Evolutionary conservation across 2,113 vertebrate genomes (phyloP), one percentile per base, ranked within the genome.

Genomic region (Piprites chloris): DNA sequence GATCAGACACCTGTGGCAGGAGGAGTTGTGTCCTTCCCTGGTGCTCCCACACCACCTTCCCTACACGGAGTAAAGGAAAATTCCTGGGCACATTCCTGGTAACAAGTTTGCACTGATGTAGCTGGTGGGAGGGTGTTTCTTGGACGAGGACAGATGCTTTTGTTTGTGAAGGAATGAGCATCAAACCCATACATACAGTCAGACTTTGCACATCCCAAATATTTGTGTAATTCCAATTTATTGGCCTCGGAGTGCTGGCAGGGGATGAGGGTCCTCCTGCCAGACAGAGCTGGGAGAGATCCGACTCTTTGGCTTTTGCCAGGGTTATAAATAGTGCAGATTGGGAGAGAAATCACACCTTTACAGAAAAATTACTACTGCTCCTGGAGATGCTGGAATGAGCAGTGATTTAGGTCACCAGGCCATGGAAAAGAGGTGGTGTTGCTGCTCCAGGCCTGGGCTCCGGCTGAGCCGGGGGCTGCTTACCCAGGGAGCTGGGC

Each of bases 281-380:
- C 93, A 91, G 92, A 6, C 26, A 8, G 67, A 33, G 39, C 87
- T 84, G 84, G 3, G 39, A 67, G 61, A 90, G 56, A 66, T 62
- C 12, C 0, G 5, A 49, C 69, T 49, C 68, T 16, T 2, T 41
- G 73, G 30, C 30, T 71, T 55, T 47, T 74, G 80, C 73, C 81
- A 94, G 47, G 42, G 44, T 62, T 95, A 80, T 85, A 95, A 92
- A 89, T 89, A 95, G 46, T 44, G 4, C 47, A 47, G 23, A 53
- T 41, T 56, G 62, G 83, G 80, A 58, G 47, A 81, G 61, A 80
- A 88, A 61, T 72, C 14, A 9, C 71, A 88, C 79, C 62, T 95
- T 79, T 41, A 41, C 16, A 59, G 26, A 41, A 32, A 26, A 55
- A 35, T 7, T 4, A 14, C 19, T 17, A 8, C 39, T 50, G 30